Base-by-base conservation (phyloP, 2,113 vertebrate genomes). In the Natator depressus region DNA sequence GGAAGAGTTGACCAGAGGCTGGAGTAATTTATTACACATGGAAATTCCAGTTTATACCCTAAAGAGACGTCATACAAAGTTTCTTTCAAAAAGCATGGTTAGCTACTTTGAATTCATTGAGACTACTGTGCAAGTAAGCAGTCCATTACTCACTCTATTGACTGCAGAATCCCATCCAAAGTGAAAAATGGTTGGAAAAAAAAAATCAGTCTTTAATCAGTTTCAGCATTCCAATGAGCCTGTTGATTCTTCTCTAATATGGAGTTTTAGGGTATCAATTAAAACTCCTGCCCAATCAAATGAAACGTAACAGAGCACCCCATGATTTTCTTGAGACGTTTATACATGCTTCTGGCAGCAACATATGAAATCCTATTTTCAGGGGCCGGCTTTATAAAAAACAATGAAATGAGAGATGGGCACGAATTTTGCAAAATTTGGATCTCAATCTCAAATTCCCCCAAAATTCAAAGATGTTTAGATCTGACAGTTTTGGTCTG, bases 331-430 rank as follows among this genome's bases (percentile, higher is more conserved):
- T 65, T 65, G 6, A 69, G 13, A 1, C 19, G 31, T 16, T 35
- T 69, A 69, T 69, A 29, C n/a, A 85, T 83, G 53, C 31, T 95
- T 87, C 42, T 89, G 13, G 25, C 12, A 2, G 42, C 31, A 35
- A 65, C 46, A 57, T 80, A 72, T 86, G 25, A 94, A 54, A 50
- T 20, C 91, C 25, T 94, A 49, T 78, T 84, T 89, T 89, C 90
- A 92, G 87, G 88, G 95, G 84, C 9, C 5, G 38, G 14, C 47
- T 87, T 90, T 65, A 85, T 91, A 93, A 78, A 91, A 91, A 93
- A 92, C 53, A 94, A 12, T 17, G 42, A 80, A 82, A 50, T 11
- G 69, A 72, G n/a, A 72, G 16, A 38, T 38, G 17, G n/a, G 10
- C n/a, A 72, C 8, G 10, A 72, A 20, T 10, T 72, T 38, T 55